phyloP scores from a whole-genome alignment of 2,113 vertebrate species.

The Corydoras sp. region DNA sequence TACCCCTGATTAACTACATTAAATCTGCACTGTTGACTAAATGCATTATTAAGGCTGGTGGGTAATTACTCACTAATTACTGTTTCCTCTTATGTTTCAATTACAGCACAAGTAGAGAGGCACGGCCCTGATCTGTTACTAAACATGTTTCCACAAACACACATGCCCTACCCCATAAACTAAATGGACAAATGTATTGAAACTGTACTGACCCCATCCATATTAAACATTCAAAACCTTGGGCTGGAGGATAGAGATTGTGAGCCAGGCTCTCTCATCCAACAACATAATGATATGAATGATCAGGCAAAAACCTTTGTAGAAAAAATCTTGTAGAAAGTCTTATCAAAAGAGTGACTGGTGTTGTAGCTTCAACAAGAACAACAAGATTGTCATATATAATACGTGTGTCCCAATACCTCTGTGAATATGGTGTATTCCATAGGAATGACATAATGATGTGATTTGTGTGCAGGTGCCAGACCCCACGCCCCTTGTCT shows the following conservation, averaged over 20 bases:
- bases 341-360: too few relatives aligned
- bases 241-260: too few relatives aligned
- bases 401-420: too few relatives aligned
- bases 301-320: too few relatives aligned
- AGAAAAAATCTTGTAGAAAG: too few relatives aligned
- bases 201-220: not conserved
- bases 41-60: not conserved
- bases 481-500: conserved; percentile 70
- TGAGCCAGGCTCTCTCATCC: too few relatives aligned
- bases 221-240: too few relatives aligned
- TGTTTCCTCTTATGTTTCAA: not conserved
- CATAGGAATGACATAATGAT: not conserved
- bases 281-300: too few relatives aligned
- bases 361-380: too few relatives aligned
- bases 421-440: too few relatives aligned
- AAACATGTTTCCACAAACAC: not conserved
- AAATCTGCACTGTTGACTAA: conserved; percentile 21
- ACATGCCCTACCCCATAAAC: not conserved
- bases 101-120: not conserved
- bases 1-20: too few relatives aligned
- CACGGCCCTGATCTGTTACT: not conserved
- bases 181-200: not conserved
- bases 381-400: too few relatives aligned
- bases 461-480: conserved; percentile 70
- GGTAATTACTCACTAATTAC: not conserved